phyloP scores from a whole-genome alignment of 2,888 invertebrate species.

The Pycnomerus fuliginosus region DNA sequence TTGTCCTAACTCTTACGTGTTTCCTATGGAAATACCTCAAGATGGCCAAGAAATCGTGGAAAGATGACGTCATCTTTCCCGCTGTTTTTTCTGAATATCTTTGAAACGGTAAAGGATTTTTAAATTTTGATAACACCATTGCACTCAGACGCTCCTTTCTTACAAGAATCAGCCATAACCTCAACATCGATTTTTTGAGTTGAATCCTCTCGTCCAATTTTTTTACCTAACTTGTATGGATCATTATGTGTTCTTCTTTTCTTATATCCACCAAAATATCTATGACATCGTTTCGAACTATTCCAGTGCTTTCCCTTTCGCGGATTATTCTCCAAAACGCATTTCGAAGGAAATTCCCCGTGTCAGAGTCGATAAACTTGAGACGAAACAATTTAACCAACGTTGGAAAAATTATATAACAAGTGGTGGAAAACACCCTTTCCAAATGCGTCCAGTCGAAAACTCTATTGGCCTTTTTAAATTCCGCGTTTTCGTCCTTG shows the following conservation, averaged over 20 bases:
- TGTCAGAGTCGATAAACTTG: slow-evolving; percentile 23
- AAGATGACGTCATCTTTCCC: no score
- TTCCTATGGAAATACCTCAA: no score
- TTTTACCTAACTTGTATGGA: slow-evolving; percentile 12
- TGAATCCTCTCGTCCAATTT: not conserved
- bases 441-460: slow-evolving; percentile 20
- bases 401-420: slow-evolving; percentile 26
- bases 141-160: no score
- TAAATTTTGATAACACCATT: no score
- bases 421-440: slow-evolving; percentile 19
- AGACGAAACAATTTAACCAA: slow-evolving; percentile 24
- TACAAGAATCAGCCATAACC: no score
- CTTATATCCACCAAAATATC: slow-evolving; percentile 26
- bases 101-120: no score
- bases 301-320: slow-evolving; percentile 17
- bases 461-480: slow-evolving; percentile 21
- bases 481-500: slow-evolving; percentile 26
- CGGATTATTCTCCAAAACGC: slow-evolving; percentile 25
- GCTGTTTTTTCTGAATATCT: no score
- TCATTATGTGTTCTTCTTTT: slow-evolving; percentile 17
- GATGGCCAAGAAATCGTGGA: no score
- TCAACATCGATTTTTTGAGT: no score
- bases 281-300: slow-evolving; percentile 25
- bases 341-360: slow-evolving; percentile 18
- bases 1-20: no score